Evolutionary conservation across 2,113 vertebrate species (phyloP), one percentile per base, ranked within the genome.

Genomic region (Ancistrus triradiatus): DNA sequence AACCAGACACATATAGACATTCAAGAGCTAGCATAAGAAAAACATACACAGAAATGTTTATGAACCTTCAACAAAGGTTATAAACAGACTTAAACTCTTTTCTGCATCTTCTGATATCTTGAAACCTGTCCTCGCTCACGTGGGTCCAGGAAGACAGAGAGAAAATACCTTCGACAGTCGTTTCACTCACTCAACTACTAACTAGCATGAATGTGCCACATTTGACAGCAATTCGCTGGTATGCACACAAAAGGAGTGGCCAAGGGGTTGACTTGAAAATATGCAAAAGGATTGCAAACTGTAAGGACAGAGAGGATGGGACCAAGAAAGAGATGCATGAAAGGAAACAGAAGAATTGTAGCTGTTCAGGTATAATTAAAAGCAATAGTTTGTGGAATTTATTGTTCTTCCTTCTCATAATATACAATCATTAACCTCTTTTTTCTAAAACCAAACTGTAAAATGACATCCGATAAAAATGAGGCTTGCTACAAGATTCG

Each of bases 141-240:
- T 42, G n/a, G 38, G 2, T 42, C n/a, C 5, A 14, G 38, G 13
- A 42, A 42, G 13, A 42, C 38, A 42, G n/a, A 42, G n/a, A 42
- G 13, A 42, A 42, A 42, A 42, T 63, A 59, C 66, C 33, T 55
- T 17, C n/a, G 57, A 27, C n/a, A 31, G 14, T 15, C 1, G 38
- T 3, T 42, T 42, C n/a, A 42, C 38, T 14, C 13, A 42, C n/a
- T 42, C n/a, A 42, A 42, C 38, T n/a, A 42, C 38, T 42, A 74
- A 70, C 71, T 83, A 72, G 69, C 83, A 81, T n/a, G 59, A 31
- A 77, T 47, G 81, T 78, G 84, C 58, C 31, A 80, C 55, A 79
- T 84, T 84, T 61, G 72, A 68, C 83, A 68, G 74, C 70, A 76
- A 61, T 22, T 66, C 73, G 79, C 72, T 75, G 75, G 47, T 66